Conservation (phyloP, 2,113 vertebrate species). For the Grantiella picta region DNA sequence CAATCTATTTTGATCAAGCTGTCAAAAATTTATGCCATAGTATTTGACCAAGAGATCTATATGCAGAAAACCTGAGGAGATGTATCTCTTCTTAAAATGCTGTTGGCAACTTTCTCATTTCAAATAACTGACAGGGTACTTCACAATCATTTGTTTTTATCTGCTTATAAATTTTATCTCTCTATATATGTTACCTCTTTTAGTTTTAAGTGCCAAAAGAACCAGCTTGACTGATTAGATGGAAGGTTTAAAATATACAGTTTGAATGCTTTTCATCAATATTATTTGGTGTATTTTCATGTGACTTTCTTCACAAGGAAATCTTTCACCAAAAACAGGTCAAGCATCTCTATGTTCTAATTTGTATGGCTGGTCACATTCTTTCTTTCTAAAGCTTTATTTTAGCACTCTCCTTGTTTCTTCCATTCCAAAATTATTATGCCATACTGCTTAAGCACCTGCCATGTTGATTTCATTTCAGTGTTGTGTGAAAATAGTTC, state of each 20-base stretch:
- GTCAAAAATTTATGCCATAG: background rate
- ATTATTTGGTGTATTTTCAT: background rate
- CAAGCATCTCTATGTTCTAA: background rate
- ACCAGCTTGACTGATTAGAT: background rate
- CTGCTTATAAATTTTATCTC: background rate
- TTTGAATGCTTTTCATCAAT: background rate
- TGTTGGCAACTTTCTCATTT: background rate
- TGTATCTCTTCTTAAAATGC: background rate
- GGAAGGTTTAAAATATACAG: background rate
- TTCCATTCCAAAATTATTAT: conserved; percentile 5
- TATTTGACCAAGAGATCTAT: background rate
- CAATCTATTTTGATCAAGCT: background rate
- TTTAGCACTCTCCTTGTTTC: background rate
- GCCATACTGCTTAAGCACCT: conserved; percentile 30
- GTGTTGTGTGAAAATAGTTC: conserved; percentile 12
- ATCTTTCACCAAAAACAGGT: background rate
- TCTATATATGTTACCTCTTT: background rate
- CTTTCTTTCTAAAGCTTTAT: background rate
- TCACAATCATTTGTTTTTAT: background rate
- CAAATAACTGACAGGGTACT: background rate
- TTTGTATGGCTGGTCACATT: background rate
- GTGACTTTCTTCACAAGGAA: background rate
- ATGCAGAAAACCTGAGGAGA: background rate
- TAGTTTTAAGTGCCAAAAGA: background rate
- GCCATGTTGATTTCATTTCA: conserved; percentile 18